A percentile compares a stretch with the other conserved stretches of the same genome.
These are phyloP conservation scores for Ancistrus triradiatus DNA, from an alignment of 2,113 vertebrate genomes.

Conservation along the genomic window DNA sequence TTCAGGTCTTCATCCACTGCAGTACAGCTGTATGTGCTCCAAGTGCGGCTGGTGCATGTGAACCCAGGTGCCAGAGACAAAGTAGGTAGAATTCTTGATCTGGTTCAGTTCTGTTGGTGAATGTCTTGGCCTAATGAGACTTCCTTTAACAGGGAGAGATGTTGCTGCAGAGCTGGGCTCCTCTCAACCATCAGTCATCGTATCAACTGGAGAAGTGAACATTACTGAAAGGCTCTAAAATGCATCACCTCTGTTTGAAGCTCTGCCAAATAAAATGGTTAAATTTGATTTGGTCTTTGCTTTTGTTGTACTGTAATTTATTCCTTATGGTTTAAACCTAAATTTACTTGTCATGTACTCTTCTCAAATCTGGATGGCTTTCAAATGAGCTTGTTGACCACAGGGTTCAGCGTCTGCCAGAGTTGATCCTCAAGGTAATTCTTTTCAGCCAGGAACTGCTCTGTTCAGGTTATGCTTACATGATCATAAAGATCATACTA, in stretches of 20 bases:
- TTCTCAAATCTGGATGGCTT: no score
- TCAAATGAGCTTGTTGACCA: no score
- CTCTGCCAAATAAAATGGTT: no score
- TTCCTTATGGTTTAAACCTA: no score
- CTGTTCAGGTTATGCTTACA: no score
- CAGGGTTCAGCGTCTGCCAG: no score
- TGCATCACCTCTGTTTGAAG: not conserved
- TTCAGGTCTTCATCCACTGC: slow-evolving; percentile 26
- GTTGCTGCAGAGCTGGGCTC: not conserved
- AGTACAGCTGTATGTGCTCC: slow-evolving; percentile 26
- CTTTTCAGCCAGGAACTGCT: no score
- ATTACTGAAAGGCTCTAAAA: not conserved
- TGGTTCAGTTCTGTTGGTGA: not conserved
- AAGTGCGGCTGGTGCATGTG: not conserved
- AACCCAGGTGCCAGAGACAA: not conserved
- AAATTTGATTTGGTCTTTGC: no score
- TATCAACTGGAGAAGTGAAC: slow-evolving; percentile 1
- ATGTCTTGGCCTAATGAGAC: not conserved
- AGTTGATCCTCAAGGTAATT: no score
- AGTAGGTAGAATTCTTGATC: not conserved
- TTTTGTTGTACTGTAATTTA: no score
- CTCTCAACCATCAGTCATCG: not conserved
- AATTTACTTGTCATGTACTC: no score
- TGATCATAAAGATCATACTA: no score
- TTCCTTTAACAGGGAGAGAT: not conserved